Evolutionary conservation across 2,113 vertebrate genomes (phyloP), one percentile per base, ranked within the genome.

Genomic region (Zapus hudsonius): DNA sequence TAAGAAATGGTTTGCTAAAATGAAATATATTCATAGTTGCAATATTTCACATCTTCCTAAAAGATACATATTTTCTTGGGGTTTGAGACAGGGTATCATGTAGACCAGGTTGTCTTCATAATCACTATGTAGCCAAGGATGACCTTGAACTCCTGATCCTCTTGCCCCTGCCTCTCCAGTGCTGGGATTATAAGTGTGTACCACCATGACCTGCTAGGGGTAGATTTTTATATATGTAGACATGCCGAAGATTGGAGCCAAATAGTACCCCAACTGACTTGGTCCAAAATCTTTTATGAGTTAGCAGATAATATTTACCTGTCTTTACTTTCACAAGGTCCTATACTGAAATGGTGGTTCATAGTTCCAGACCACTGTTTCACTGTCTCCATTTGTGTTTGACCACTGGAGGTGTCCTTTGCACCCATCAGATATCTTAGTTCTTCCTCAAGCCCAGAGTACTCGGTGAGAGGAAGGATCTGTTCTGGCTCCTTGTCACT

Each of bases 1-100:
- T 85, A 38, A 89, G 57, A 92, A 83, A 47, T 61, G 52, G 81
- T 79, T 91, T 91, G 66, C 36, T 91, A 86, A 38, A 38, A 23
- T 57, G 64, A 94, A 52, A 69, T 73, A 10, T 83, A 52, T 17
- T 66, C 63, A 1, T 38, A 73, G 63, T 59, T 42, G 10, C 57
- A 38, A 20, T 38, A 61, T 89, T 79, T 86, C 19, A 20, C 72
- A 36, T 70, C 44, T 74, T 40, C 15, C 42, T 36, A 66, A 83
- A 44, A n/a, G 31, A 29, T 81, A 63, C 27, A 2, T 0, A 40
- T 81, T 22, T 81, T 63, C 29, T 42, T 38, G 23, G 27, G 42
- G 3, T 81, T 82, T 64, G 59, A 82, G 38, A 64, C 64, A 42
- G 40, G 38, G 16, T 63, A 5, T 82, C 17, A 42, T n/a, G n/a